Conservation (phyloP, 2,113 vertebrate genomes). For the Podarcis cretensis region DNA sequence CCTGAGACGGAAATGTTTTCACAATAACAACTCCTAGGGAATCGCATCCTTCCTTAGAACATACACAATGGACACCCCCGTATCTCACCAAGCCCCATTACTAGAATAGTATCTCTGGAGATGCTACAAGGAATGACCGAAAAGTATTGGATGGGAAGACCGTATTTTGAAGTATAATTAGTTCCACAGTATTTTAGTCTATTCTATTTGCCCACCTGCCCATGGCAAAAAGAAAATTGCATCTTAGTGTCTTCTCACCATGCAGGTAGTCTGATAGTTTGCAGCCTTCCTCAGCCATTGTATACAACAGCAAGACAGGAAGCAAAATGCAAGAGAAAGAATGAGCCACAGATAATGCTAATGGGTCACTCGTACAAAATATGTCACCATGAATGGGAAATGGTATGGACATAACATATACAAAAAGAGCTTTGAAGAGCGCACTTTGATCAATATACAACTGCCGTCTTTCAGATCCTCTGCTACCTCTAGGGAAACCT, state of each 20-base stretch:
- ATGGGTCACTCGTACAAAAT: neutral
- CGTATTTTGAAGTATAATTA: neutral
- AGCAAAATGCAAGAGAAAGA: neutral
- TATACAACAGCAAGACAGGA: neutral
- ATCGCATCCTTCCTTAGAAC: constrained; percentile 71
- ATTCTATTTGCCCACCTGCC: neutral
- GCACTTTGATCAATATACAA: neutral
- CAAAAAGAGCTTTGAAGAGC: neutral
- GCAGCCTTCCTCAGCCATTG: neutral
- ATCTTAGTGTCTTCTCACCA: neutral
- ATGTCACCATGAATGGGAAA: neutral
- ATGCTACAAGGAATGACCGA: neutral
- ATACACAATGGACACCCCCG: constrained; percentile 37
- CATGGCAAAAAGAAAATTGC: neutral
- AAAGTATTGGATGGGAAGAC: neutral
- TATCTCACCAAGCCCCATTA: neutral
- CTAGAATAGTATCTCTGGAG: neutral
- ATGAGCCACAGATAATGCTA: neutral
- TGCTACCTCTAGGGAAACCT: neutral
- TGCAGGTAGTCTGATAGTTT: neutral
- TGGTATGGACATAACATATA: neutral
- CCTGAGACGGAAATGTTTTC: constrained; percentile 71
- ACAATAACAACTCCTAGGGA: constrained; percentile 67
- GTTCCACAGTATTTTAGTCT: neutral
- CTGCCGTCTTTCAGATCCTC: neutral